Evolutionary conservation across 2,888 invertebrate species (phyloP).

Genomic region (Drosophila rellima): DNA sequence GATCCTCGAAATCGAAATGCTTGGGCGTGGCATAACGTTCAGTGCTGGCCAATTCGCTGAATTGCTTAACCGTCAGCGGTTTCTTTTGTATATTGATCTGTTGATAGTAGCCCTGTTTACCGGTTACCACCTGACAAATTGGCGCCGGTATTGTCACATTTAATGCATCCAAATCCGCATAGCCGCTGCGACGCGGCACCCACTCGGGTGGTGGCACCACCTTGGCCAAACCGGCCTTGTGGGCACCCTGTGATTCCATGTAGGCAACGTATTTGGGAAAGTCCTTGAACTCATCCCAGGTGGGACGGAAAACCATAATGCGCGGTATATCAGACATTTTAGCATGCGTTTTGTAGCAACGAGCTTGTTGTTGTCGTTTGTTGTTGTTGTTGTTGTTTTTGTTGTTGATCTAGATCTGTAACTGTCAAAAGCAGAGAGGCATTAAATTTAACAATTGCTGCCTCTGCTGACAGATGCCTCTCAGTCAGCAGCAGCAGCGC

Average conservation of each 20-base stretch:
- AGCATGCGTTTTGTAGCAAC: slow-evolving; percentile 10
- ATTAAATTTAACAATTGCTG: slow-evolving; percentile 33
- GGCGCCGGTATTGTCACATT: slow-evolving; percentile 96
- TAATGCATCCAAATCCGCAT: slow-evolving; percentile 92
- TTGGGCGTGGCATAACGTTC: slow-evolving; percentile 92
- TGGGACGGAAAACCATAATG: slow-evolving; percentile 92
- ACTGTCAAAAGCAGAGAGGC: slow-evolving; percentile 46
- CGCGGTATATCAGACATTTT: slow-evolving; percentile 81
- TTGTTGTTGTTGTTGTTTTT: neutral
- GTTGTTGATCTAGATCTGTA: slow-evolving; percentile 44
- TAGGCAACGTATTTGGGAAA: slow-evolving; percentile 95
- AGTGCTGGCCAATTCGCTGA: slow-evolving; percentile 93
- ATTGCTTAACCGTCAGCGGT: slow-evolving; percentile 95
- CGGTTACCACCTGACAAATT: slow-evolving; percentile 97
- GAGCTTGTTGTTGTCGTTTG: neutral
- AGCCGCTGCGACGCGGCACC: slow-evolving; percentile 94
- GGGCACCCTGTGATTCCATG: slow-evolving; percentile 97
- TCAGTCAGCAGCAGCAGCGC: slow-evolving; percentile 15
- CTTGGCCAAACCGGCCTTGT: slow-evolving; percentile 98
- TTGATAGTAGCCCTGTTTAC: slow-evolving; percentile 97
- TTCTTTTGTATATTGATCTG: slow-evolving; percentile 99
- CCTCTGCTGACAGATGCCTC: slow-evolving; percentile 18
- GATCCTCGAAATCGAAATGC: slow-evolving; percentile 94
- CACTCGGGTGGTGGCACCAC: slow-evolving; percentile 99
- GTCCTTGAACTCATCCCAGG: slow-evolving; percentile 98